Base-by-base conservation (phyloP, 2,113 vertebrate genomes). In the Coryphaenoides rupestris region DNA sequence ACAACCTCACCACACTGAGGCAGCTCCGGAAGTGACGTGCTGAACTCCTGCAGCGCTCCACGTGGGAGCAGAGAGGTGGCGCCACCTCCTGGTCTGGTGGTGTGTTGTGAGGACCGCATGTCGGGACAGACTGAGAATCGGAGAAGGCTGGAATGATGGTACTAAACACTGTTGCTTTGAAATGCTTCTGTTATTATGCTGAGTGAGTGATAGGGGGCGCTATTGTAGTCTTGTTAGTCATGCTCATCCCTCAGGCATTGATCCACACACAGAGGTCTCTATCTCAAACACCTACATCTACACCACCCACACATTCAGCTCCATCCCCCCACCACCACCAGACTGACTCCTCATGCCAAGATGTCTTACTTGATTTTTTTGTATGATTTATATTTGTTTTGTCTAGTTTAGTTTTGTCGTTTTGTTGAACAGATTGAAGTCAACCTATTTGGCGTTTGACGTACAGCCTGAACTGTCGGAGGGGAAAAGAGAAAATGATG, bases 401-500 rank as follows among this genome's bases (percentile, higher is more conserved):
- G 28, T 82, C 56, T 85, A 75, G 68, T 72, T n/a, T 79, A 70
- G 70, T 82, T 45, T 71, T n/a, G n/a, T n/a, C n/a, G n/a, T n/a
- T 33, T 80, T 68, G 73, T 84, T 84, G 71, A 79, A 84, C 84
- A 75, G 70, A 72, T 84, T 84, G 78, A 82, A 78, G 76, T 82
- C 75, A 70, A 75, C 49, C 33, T 79, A 74, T 82, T 85, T 82
- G 68, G 78, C n/a, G n/a, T n/a, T n/a, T n/a, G n/a, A n/a, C n/a
- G n/a, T n/a, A n/a, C n/a, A n/a, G n/a, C 81, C 62, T 81, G 74
- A 83, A 83, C 72, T 75, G 81, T 79, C 79, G 73, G 80, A 87
- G 85, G 87, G 80, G 86, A n/a, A 81, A 76, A 77, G 75, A 80
- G 84, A 88, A 81, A 81, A 61, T 74, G 65, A 78, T 82, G 87